Evolutionary conservation across 2,797 vertebrate genomes (phyloP).

Genomic region (Euphonia xanthogaster): DNA sequence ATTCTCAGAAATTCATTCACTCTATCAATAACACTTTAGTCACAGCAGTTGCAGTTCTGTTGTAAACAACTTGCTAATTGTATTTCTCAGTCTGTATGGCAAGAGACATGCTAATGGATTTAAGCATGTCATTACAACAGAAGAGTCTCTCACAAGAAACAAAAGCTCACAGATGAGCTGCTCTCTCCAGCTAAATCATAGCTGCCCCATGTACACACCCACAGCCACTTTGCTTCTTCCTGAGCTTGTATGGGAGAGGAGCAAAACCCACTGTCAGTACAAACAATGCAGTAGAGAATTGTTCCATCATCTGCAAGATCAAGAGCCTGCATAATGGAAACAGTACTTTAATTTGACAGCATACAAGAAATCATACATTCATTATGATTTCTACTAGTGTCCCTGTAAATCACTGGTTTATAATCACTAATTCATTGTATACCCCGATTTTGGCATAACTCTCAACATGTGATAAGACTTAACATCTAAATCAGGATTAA

Average conservation of each 20-base stretch:
- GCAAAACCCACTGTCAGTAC: neutral
- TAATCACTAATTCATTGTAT: neutral
- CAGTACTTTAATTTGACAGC: neutral
- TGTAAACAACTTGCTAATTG: conserved; percentile 36
- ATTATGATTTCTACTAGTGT: neutral
- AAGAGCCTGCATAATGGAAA: neutral
- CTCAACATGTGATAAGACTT: neutral
- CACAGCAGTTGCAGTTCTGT: neutral
- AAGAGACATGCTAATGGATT: neutral
- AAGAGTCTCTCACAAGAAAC: neutral
- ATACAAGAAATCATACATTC: neutral
- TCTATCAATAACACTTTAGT: neutral
- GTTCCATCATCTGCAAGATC: neutral
- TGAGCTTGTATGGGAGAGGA: neutral
- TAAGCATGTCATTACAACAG: neutral
- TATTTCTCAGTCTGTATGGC: neutral
- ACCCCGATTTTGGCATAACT: neutral
- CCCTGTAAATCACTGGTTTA: neutral
- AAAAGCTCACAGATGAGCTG: neutral
- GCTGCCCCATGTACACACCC: neutral
- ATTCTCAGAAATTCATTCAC: neutral
- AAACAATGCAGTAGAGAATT: neutral
- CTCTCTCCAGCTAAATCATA: neutral
- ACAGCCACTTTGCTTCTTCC: neutral
- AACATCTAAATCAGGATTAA: neutral